These are phyloP conservation scores for Drosophila vallismaia DNA, from an alignment of 2,888 invertebrate genomes.

Conservation along the genomic window DNA sequence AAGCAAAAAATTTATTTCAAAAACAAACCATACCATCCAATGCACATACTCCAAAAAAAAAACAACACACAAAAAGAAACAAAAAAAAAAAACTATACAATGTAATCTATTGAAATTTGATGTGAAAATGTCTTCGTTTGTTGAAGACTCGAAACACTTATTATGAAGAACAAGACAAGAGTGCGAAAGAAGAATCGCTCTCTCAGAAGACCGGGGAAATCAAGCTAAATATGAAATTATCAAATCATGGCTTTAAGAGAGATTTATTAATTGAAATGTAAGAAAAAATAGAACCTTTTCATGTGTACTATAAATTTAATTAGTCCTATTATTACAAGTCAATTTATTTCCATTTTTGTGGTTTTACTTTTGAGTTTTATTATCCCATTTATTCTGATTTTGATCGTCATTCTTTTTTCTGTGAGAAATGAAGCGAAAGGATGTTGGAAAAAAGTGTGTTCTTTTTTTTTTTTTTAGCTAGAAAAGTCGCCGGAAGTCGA, in stretches of 20 bases:
- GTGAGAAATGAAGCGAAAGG: conserved; percentile 4
- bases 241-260: conserved; percentile 5
- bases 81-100: conserved; percentile 17
- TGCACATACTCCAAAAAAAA: conserved; percentile 29
- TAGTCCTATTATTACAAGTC: conserved; percentile 48
- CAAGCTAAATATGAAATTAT: conserved; percentile 8
- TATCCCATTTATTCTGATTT: conserved; percentile 12
- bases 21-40: conserved; percentile 16
- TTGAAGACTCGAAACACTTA: conserved; percentile 50
- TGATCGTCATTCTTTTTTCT: conserved; percentile 33
- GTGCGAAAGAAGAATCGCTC: background rate
- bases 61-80: conserved; percentile 11
- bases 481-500: conserved; percentile 34
- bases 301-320: conserved; percentile 51
- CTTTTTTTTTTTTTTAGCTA: conserved; percentile 28
- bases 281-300: conserved; percentile 37
- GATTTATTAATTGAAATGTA: conserved; percentile 26
- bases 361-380: conserved; percentile 22
- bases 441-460: conserved; percentile 23
- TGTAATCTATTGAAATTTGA: conserved; percentile 32
- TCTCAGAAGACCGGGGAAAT: conserved; percentile 16
- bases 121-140: conserved; percentile 62
- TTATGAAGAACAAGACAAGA: background rate
- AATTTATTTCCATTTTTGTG: conserved; percentile 16
- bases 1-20: conserved; percentile 15